Evolutionary conservation across 2,113 vertebrate genomes (phyloP).

Genomic region (Pseudorasbora parva): DNA sequence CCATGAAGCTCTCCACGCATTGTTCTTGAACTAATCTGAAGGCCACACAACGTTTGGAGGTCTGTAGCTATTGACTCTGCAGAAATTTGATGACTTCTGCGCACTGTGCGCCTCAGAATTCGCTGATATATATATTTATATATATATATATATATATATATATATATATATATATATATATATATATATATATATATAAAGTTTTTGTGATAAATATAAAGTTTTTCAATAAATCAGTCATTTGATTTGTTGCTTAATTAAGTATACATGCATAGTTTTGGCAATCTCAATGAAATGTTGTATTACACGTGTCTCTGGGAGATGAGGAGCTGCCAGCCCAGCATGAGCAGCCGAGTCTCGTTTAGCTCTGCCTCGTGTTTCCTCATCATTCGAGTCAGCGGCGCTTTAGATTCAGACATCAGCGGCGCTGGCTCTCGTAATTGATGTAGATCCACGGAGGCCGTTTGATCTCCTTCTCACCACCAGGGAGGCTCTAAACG

Average conservation of each 20-base stretch:
- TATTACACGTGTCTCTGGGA: not conserved
- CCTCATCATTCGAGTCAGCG: conserved; percentile 33
- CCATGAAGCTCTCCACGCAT: too few relatives aligned
- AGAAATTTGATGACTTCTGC: too few relatives aligned
- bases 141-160: too few relatives aligned
- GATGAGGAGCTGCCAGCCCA: not conserved
- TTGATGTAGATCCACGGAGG: conserved; percentile 67
- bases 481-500: conserved; percentile 68
- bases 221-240: not conserved
- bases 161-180: too few relatives aligned
- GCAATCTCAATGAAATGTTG: conserved; percentile 16
- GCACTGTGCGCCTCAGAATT: too few relatives aligned
- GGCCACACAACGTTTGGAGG: too few relatives aligned
- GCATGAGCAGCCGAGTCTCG: conserved; percentile 45
- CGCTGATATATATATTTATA: too few relatives aligned
- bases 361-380: conserved; percentile 46
- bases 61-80: too few relatives aligned
- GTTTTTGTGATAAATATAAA: not conserved
- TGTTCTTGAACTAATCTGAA: too few relatives aligned
- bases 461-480: conserved; percentile 55
- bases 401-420: conserved; percentile 55
- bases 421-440: conserved; percentile 60
- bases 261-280: not conserved
- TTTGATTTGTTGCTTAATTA: not conserved
- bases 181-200: too few relatives aligned